Evolutionary conservation across 2,113 vertebrate genomes (phyloP).

Genomic region (Athene noctua): DNA sequence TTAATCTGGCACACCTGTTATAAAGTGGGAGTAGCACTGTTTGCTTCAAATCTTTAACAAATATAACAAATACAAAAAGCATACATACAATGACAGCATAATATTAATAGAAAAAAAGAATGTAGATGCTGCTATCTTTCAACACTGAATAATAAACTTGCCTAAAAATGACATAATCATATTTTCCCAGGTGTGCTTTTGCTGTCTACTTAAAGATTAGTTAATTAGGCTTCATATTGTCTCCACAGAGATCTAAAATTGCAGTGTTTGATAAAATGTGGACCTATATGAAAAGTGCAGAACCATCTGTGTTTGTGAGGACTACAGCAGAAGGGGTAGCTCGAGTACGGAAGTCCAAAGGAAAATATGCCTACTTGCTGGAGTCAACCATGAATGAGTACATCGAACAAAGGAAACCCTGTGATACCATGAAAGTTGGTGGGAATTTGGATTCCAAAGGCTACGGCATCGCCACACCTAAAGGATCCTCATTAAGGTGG

Average conservation of each 20-base stretch:
- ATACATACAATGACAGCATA: neutral
- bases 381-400: conserved; percentile 99
- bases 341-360: conserved; percentile 97
- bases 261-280: conserved; percentile 99
- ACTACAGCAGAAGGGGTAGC: conserved; percentile 97
- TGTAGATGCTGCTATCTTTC: neutral
- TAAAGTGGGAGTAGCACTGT: neutral
- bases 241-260: conserved; percentile 95
- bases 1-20: conserved; percentile 21
- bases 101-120: neutral
- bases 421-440: conserved; percentile 99
- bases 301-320: conserved; percentile 99
- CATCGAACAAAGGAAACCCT: conserved; percentile 98
- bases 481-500: conserved; percentile 99
- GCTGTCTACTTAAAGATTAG: conserved; percentile 26
- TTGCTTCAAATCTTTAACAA: neutral
- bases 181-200: conserved; percentile 26
- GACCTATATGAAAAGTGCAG: conserved; percentile 98
- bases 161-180: neutral
- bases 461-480: conserved; percentile 99
- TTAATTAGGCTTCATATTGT: conserved; percentile 51
- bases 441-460: conserved; percentile 99
- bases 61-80: neutral
- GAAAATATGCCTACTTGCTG: conserved; percentile 98
- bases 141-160: neutral